phyloP scores from a whole-genome alignment of 2,888 invertebrate genomes.

The Strigamia maritima region DNA sequence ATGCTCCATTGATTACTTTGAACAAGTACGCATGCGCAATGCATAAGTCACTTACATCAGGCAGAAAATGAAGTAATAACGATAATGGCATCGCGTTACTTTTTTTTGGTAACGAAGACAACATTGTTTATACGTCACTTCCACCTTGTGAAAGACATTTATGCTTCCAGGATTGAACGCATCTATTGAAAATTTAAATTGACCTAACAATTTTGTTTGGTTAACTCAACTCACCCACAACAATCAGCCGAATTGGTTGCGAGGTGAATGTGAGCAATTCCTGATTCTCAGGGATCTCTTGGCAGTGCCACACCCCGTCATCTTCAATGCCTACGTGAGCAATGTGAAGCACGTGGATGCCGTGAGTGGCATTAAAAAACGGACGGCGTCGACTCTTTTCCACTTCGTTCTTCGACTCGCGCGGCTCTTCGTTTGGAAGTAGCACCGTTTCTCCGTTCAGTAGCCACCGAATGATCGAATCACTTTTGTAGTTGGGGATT shows the following conservation, averaged over 20 bases:
- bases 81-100: no score
- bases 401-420: neutral
- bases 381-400: conserved; percentile 37
- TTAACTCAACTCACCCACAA: conserved; percentile 46
- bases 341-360: conserved; percentile 39
- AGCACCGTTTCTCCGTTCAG: conserved; percentile 38
- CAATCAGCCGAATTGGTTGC: conserved; percentile 61
- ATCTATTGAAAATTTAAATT: no score
- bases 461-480: conserved; percentile 39
- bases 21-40: no score
- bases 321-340: conserved; percentile 42
- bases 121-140: no score
- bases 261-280: conserved; percentile 48
- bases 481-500: conserved; percentile 36
- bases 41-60: no score
- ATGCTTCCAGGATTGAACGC: no score
- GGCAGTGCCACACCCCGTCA: conserved; percentile 47
- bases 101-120: no score
- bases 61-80: no score
- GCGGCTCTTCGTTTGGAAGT: neutral
- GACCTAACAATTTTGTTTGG: no score
- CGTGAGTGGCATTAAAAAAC: conserved; percentile 38
- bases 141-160: no score
- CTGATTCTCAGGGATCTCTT: conserved; percentile 44
- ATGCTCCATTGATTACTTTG: no score